Base-by-base conservation (phyloP, 2,113 vertebrate species). In the Grallaria varia region DNA sequence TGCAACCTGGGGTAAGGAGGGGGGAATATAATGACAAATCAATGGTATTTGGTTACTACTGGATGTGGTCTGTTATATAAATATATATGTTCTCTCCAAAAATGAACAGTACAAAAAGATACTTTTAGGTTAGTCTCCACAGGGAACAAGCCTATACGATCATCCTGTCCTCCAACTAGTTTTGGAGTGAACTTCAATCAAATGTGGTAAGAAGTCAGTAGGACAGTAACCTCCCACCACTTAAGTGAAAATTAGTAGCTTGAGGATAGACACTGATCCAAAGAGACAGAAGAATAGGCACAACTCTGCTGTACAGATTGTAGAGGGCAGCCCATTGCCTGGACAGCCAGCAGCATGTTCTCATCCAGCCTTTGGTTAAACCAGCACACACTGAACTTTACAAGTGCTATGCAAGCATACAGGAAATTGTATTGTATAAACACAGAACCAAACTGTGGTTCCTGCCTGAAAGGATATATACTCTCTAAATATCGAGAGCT, bases 1-100 rank as follows among this genome's bases (percentile, higher is more conserved):
- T 3, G 14, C 14, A 73, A 8, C 13, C 1, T 50, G 14, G 14
- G 28, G 4, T 0, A 0, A 73, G 31, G 35, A 23, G 4, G 0
- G 0, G 5, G 10, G 5, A 14, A 22, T 49, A 25, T 18, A 1
- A 59, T 2, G 17, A 74, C 37, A 28, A 64, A 53, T 17, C 28
- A 73, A 10, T 16, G 17, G 19, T 13, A 60, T n/a, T 52, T 68
- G 8, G 11, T 83, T 64, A 56, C 44, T 47, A 62, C 21, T 27
- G 19, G 27, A 78, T 64, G 71, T 27, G 12, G 4, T 10, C 49
- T 59, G 10, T 63, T 37, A 42, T 2, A 37, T 17, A 67, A 52
- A 71, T 14, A 33, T 14, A 3, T 0, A 1, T 16, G 2, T 33
- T 42, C 8, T 69, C 35, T 80, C 31, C 44, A 86, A 49, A 63